Evolutionary conservation across 1,140 invertebrate species (phyloP).

Genomic region (Euwallacea fornicatus): DNA sequence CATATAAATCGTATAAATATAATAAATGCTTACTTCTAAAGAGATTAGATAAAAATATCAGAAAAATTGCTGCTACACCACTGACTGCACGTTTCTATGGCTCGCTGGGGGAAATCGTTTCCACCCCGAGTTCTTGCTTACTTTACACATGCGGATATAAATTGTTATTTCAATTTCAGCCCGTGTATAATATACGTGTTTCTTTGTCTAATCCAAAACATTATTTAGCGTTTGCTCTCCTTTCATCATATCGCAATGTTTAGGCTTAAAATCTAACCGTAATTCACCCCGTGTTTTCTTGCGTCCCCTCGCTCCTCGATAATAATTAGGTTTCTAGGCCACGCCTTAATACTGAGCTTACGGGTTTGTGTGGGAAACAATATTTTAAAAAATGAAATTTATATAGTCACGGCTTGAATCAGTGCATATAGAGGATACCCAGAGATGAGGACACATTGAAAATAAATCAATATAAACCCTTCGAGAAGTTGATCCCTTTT

Average conservation of each 20-base stretch:
- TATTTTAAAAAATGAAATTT: background rate
- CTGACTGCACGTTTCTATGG: background rate
- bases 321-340: background rate
- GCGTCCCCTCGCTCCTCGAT: no score
- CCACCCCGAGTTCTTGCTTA: slow-evolving; percentile 18
- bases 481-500: slow-evolving; percentile 13
- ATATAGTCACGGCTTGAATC: background rate
- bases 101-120: slow-evolving; percentile 17
- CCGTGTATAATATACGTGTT: slow-evolving; percentile 2
- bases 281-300: no score
- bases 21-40: no score
- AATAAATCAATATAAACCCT: slow-evolving; percentile 26
- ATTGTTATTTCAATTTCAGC: slow-evolving; percentile 35
- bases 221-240: slow-evolving; percentile 13
- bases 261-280: no score
- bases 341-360: background rate
- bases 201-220: slow-evolving; percentile 15
- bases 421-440: background rate
- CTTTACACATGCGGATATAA: slow-evolving; percentile 26
- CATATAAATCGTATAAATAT: no score
- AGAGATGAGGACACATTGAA: slow-evolving; percentile 5
- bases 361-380: background rate
- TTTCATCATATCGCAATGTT: background rate
- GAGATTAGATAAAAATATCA: no score
- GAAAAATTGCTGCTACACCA: no score